A percentile compares a stretch with the other conserved stretches of the same genome.
phyloP scores from a whole-genome alignment of 2,797 vertebrate genomes.

The Calcarius lapponicus region DNA sequence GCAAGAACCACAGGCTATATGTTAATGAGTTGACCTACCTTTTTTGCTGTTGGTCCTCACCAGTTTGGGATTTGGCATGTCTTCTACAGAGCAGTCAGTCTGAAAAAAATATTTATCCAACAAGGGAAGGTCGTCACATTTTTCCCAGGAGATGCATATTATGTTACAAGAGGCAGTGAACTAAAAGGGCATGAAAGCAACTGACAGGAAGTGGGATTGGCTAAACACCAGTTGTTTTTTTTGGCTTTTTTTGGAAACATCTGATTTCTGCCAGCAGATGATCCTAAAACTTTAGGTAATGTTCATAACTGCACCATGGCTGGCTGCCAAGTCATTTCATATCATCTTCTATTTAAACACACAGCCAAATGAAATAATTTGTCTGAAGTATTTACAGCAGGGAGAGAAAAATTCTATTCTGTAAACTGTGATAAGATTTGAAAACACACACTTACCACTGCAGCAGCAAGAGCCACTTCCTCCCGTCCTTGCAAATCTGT shows the following conservation, averaged over 20 bases:
- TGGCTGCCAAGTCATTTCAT: background rate
- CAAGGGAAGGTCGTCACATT: background rate
- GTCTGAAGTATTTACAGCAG: background rate
- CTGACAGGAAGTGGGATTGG: background rate
- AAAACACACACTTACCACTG: conserved; percentile 13
- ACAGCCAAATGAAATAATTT: background rate
- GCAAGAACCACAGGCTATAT: background rate
- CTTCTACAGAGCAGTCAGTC: conserved; percentile 32
- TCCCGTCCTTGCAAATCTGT: conserved; percentile 48
- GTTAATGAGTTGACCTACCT: conserved; percentile 40
- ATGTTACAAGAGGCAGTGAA: background rate
- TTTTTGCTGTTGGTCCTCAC: conserved; percentile 55
- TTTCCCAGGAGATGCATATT: background rate
- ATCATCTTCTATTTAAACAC: background rate
- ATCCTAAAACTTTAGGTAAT: background rate
- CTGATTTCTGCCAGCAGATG: background rate
- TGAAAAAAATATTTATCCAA: background rate
- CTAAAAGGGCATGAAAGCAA: background rate
- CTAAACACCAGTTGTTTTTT: background rate
- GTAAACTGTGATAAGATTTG: background rate
- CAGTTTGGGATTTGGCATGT: background rate
- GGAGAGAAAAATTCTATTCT: background rate
- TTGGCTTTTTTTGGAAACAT: background rate
- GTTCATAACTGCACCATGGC: background rate
- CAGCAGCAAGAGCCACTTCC: conserved; percentile 49